Evolutionary conservation across 1,140 invertebrate genomes (phyloP), one percentile per base, ranked within the genome.

Genomic region (Temnothorax curvispinosus): DNA sequence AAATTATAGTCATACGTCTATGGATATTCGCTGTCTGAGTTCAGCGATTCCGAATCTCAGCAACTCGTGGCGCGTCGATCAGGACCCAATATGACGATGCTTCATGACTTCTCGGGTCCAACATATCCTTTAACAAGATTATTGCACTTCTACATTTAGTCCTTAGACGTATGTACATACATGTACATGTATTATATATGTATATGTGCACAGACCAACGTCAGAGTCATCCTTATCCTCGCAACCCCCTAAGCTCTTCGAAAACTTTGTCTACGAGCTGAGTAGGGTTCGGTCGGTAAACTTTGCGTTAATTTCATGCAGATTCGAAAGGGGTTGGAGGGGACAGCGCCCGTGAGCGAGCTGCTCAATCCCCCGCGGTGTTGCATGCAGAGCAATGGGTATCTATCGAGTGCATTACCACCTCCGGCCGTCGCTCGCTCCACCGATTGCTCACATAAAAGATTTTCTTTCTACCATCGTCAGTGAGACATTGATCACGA

Each of bases 271-370:
- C 75, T 50, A 58, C 18, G 44, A 67, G 54, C 60, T 50, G 86
- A 69, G 54, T 80, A 52, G 86, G 54, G 62, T 50, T 81, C 69
- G 88, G 71, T 90, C 64, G 81, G 86, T 88, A 90, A 90, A 90
- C 86, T 90, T 86, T 3, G 76, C 89, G 89, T 90, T 90, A 90
- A 90, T 90, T 90, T 90, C 89, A 90, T 90, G 89, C 89, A 90
- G 89, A 90, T 90, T 90, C 76, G 47, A 90, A 69, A 88, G 85
- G 89, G 81, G 89, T 90, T 90, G 88, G 60, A 75, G 47, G 56
- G 56, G 85, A 87, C 65, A 69, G 38, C 67, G 65, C 54, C 71
- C 62, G 62, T 76, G 82, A 90, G 87, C 82, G 62, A 80, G 69
- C 27, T 27, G 71, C 84, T 82, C 90, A 90, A 90, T 88, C 69